Evolutionary conservation across 2,888 invertebrate genomes (phyloP).

Genomic region (Protophormia terraenovae): DNA sequence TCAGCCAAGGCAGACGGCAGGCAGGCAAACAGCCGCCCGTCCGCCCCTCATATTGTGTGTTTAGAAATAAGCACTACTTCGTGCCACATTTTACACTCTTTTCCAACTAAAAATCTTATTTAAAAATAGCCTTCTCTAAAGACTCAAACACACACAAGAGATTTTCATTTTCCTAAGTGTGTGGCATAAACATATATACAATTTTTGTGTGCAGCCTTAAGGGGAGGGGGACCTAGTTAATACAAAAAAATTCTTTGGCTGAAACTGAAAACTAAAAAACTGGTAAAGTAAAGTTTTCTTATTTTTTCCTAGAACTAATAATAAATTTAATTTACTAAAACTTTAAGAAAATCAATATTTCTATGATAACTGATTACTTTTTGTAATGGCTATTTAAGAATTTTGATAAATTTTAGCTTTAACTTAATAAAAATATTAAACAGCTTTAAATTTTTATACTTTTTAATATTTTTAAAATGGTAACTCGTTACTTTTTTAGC

Average conservation of each 20-base stretch:
- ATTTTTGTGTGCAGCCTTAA: constrained; percentile 37
- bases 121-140: constrained; percentile 59
- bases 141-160: constrained; percentile 35
- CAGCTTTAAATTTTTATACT: too few species aligned
- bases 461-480: too few species aligned
- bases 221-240: constrained; percentile 8
- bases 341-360: neutral
- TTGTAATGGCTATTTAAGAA: too few species aligned
- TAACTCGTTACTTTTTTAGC: too few species aligned
- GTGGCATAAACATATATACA: constrained; percentile 24
- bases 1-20: too few species aligned
- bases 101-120: neutral
- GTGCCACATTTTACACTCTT: constrained; percentile 41
- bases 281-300: constrained; percentile 57
- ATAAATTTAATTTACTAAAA: constrained; percentile 4
- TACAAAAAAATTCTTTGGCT: constrained; percentile 28
- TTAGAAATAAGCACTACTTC: constrained; percentile 62
- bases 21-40: constrained; percentile 21
- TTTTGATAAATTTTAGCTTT: too few species aligned
- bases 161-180: constrained; percentile 32
- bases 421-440: too few species aligned
- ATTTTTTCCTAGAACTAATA: neutral
- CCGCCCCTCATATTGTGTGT: constrained; percentile 54
- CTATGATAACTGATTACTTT: neutral
- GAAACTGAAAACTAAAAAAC: constrained; percentile 45